These are phyloP conservation scores for Heterodera schachtii DNA, from an alignment of 1,140 invertebrate genomes.

Conservation along the genomic window DNA sequence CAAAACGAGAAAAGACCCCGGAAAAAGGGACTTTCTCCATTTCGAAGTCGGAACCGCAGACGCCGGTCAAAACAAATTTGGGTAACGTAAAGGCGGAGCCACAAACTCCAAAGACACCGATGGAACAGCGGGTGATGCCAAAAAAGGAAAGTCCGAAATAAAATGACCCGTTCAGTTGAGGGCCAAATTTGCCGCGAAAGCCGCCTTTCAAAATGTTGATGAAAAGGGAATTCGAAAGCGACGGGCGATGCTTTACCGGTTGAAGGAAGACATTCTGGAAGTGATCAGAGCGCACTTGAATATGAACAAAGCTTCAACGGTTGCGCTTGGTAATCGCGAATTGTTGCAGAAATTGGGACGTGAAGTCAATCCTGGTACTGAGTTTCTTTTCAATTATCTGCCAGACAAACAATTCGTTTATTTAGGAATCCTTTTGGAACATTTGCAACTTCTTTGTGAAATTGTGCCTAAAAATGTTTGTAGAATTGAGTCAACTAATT, in stretches of 20 bases:
- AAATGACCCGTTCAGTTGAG: background rate
- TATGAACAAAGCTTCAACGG: constrained; percentile 18
- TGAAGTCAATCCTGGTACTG: constrained; percentile 17
- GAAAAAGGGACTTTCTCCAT: background rate
- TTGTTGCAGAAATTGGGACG: constrained; percentile 20
- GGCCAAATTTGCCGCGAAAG: constrained; percentile 21
- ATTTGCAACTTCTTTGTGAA: constrained; percentile 27
- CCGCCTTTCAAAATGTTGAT: background rate
- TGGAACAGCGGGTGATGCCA: background rate
- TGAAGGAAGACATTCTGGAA: constrained; percentile 16
- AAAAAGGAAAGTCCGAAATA: background rate
- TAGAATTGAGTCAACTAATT: background rate
- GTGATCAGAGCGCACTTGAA: constrained; percentile 28
- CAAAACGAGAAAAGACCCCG: constrained; percentile 15
- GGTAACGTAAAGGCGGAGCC: constrained; percentile 4
- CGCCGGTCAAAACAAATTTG: constrained; percentile 7
- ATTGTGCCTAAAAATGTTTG: constrained; percentile 15
- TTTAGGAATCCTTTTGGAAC: constrained; percentile 1
- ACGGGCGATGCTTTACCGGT: constrained; percentile 13
- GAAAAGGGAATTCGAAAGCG: background rate
- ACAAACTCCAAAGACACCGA: constrained; percentile 15
- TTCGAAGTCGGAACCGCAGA: constrained; percentile 7
- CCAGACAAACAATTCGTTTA: background rate
- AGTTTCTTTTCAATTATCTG: background rate
- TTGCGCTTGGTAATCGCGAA: constrained; percentile 12